A percentile compares a stretch with the other conserved stretches of the same genome.
These are phyloP conservation scores for Silurus lanzhouensis DNA, from an alignment of 2,797 vertebrate species.

Conservation along the genomic window DNA sequence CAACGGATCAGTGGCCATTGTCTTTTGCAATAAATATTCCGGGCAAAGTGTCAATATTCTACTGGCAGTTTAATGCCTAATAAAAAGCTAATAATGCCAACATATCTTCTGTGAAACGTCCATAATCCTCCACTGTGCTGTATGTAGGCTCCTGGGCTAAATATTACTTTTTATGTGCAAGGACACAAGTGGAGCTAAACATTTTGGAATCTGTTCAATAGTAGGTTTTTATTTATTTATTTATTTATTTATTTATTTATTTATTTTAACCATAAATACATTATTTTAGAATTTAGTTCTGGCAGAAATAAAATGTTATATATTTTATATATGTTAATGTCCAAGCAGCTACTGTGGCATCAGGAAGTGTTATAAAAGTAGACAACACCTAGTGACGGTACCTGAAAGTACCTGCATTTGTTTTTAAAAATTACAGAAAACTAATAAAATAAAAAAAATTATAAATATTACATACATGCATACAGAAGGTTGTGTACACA, in stretches of 20 bases:
- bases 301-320: neutral
- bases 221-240: too few relatives aligned
- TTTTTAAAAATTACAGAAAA: neutral
- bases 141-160: neutral
- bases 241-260: neutral
- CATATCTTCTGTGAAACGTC: neutral
- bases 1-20: neutral
- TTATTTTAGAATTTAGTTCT: neutral
- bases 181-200: neutral
- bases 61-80: neutral
- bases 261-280: neutral
- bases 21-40: neutral
- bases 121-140: neutral
- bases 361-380: neutral
- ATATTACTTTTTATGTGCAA: neutral
- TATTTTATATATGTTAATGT: neutral
- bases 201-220: neutral
- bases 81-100: neutral
- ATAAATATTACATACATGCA: slow-evolving; percentile 22
- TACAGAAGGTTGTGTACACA: neutral
- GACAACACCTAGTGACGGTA: neutral
- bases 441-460: too few relatives aligned
- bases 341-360: neutral
- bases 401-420: neutral
- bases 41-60: neutral